Evolutionary conservation across 2,888 invertebrate species (phyloP).

Genomic region (Laothoe populi): DNA sequence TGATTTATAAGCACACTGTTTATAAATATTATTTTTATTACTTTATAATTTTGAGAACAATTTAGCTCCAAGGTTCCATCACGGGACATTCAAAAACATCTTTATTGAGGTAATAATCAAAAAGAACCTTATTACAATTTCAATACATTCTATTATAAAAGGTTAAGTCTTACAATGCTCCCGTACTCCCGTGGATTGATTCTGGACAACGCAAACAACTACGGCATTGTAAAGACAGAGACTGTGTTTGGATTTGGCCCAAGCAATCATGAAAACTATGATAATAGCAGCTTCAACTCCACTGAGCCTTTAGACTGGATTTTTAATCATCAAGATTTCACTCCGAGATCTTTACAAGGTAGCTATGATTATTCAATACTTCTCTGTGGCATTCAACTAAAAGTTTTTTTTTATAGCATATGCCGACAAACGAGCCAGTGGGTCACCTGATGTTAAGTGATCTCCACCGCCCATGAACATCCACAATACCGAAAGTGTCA

Average conservation of each 20-base stretch:
- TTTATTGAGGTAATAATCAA: not conserved
- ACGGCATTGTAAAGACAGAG: conserved; percentile 70
- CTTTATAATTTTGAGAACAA: not conserved
- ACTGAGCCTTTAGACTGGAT: conserved; percentile 64
- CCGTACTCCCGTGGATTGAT: conserved; percentile 64
- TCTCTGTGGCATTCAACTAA: not conserved
- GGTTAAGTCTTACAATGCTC: conserved; percentile 47
- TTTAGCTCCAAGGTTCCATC: too few relatives aligned
- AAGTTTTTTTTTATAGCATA: too few relatives aligned
- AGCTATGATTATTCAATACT: conserved; percentile 31
- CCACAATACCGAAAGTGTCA: too few relatives aligned
- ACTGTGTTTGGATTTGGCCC: conserved; percentile 62
- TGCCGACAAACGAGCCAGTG: too few relatives aligned
- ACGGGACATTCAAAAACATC: not conserved
- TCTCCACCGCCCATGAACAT: too few relatives aligned
- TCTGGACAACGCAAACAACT: conserved; percentile 62
- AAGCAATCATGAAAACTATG: conserved; percentile 46
- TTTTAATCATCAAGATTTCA: conserved; percentile 56
- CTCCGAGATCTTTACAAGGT: conserved; percentile 62
- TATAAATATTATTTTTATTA: not conserved
- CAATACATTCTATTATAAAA: not conserved
- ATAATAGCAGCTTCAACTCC: conserved; percentile 52
- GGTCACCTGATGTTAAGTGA: too few relatives aligned
- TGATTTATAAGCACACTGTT: not conserved
- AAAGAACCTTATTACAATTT: not conserved